phyloP scores from a whole-genome alignment of 2,113 vertebrate genomes.

The Gymnobelideus leadbeateri region DNA sequence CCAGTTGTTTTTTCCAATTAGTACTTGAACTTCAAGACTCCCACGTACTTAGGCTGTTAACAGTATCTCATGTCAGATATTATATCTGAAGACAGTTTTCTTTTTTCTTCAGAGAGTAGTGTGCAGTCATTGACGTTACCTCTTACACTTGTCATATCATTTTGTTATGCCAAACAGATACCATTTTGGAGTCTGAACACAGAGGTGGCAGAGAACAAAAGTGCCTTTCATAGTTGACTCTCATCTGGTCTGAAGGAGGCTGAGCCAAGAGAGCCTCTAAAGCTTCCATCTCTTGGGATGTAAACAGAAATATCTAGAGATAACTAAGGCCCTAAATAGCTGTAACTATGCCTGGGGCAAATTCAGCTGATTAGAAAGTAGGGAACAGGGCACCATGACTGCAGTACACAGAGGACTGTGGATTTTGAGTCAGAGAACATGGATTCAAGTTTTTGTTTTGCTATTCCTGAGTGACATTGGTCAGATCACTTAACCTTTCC shows the following conservation, averaged over 20 bases:
- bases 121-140: slow-evolving; percentile 14
- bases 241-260: slow-evolving; percentile 10
- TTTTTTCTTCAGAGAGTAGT: slow-evolving; percentile 44
- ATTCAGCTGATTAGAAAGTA: background rate
- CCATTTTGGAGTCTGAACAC: slow-evolving; percentile 36
- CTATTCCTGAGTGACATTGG: background rate
- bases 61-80: slow-evolving; percentile 51
- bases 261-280: background rate
- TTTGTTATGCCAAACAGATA: slow-evolving; percentile 33
- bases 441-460: background rate
- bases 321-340: slow-evolving; percentile 1
- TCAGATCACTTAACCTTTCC: background rate
- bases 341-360: background rate
- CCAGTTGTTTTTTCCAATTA: slow-evolving; percentile 18
- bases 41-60: slow-evolving; percentile 47
- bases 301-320: slow-evolving; percentile 1
- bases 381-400: background rate
- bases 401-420: background rate
- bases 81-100: slow-evolving; percentile 60
- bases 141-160: slow-evolving; percentile 44
- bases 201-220: slow-evolving; percentile 41
- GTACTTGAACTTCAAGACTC: slow-evolving; percentile 61
- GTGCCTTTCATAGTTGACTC: background rate
- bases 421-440: background rate
- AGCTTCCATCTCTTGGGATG: background rate